A percentile compares a stretch with the other conserved stretches of the same genome.
phyloP scores from a whole-genome alignment of 2,113 vertebrate genomes.

The Machaerirhynchus nigripectus region DNA sequence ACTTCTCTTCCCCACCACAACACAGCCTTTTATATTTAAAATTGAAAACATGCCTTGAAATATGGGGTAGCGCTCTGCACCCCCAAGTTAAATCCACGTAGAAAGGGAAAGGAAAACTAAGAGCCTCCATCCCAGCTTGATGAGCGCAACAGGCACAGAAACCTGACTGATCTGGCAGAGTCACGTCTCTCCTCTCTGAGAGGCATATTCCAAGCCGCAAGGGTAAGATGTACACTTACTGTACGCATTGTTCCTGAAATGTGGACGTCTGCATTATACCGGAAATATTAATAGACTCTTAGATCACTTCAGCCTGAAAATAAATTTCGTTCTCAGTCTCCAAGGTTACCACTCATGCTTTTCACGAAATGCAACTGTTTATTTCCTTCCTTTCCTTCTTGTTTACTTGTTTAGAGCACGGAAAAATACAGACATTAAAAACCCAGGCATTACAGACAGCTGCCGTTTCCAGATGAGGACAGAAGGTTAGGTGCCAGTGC shows the following conservation, averaged over 20 bases:
- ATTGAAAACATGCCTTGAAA: background rate
- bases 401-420: background rate
- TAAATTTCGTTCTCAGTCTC: background rate
- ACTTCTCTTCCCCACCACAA: background rate
- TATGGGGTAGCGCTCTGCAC: background rate
- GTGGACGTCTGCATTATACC: background rate
- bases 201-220: background rate
- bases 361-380: background rate
- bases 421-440: background rate
- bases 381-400: background rate
- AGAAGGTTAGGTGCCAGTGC: background rate
- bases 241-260: background rate
- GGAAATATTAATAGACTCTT: background rate
- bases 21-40: background rate
- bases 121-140: background rate
- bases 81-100: background rate
- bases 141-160: background rate
- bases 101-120: background rate
- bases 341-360: background rate
- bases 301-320: background rate
- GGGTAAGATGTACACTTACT: background rate
- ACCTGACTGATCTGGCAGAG: background rate
- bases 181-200: background rate
- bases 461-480: background rate
- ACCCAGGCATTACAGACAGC: background rate